Percentiles rank a stretch among this genome's conserved stretches.
These are phyloP conservation scores for Teleopsis dalmanni DNA, from an alignment of 1,140 invertebrate genomes.

Conservation along the genomic window DNA sequence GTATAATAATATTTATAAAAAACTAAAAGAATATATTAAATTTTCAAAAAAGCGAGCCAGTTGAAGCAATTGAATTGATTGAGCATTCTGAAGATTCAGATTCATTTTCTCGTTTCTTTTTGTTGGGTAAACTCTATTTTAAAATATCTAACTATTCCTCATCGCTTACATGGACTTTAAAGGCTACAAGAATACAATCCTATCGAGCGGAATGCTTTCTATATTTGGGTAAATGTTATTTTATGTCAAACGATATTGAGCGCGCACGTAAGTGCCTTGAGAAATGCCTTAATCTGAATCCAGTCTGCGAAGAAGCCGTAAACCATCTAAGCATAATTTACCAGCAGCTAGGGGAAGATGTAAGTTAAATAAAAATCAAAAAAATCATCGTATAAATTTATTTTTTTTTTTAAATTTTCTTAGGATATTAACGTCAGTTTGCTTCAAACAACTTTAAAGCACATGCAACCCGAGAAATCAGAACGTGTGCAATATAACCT, in stretches of 20 bases:
- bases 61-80: constrained; percentile 50
- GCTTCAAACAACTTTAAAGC: constrained; percentile 53
- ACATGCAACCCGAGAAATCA: constrained; percentile 47
- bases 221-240: constrained; percentile 70
- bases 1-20: not conserved
- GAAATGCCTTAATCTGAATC: constrained; percentile 70
- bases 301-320: constrained; percentile 56
- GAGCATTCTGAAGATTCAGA: constrained; percentile 45
- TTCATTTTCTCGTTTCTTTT: constrained; percentile 47
- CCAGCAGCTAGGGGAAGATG: constrained; percentile 56
- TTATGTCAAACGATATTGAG: constrained; percentile 52
- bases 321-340: constrained; percentile 69
- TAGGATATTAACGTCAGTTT: constrained; percentile 59
- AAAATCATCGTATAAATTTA: not conserved
- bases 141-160: constrained; percentile 53
- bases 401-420: not conserved
- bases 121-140: constrained; percentile 62
- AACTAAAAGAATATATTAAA: not conserved
- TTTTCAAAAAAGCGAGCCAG: constrained; percentile 19
- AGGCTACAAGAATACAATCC: constrained; percentile 66
- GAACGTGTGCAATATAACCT: constrained; percentile 77
- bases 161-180: constrained; percentile 57
- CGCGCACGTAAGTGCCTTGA: constrained; percentile 75
- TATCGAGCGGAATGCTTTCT: constrained; percentile 65
- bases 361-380: not conserved